Evolutionary conservation across 2,113 vertebrate species (phyloP), one percentile per base, ranked within the genome.

Genomic region (Forbesichthys papilliferus): DNA sequence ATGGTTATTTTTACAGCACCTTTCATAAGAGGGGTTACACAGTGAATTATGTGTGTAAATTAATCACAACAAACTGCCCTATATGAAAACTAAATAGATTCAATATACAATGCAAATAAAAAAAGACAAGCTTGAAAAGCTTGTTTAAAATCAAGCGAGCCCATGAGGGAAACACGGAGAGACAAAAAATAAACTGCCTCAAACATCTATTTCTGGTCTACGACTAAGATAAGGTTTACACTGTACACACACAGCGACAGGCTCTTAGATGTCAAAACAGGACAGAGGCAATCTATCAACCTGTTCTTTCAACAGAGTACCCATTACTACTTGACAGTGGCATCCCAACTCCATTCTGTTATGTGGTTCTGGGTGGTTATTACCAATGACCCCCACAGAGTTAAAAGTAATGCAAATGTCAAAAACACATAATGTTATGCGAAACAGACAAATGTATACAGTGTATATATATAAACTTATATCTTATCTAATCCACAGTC

Each of bases 241-340:
- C 71, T 89, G 69, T 80, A 84, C 14, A 88, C 86, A 88, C 85
- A 88, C 51, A 64, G 59, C 66, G 78, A 65, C 77, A 63, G 55
- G n/a, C 11, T 63, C 51, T 67, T 52, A 88, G 84, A 88, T 88
- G 78, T 80, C 74, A 84, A 70, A 89, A 90, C 85, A 90, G 66
- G 53, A 65, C 65, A 27, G 27, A 75, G 65, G 77, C 80, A 78
- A 85, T 75, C 80, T 78, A 64, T 78, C 71, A 75, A 78, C 65
- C 72, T 77, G 73, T 34, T 59, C 60, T 63, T 54, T 68, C 76
- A 87, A 87, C 75, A 54, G 9, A 86, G 80, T 80, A 74, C 68
- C 61, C 11, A 16, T 68, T 57, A 73, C 57, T 48, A 54, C 10
- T 69, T 64, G 59, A 82, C 74, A 65, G 68, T 48, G 70, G 60